Conservation (phyloP, 92 coral and sea anemone genomes). For the Parazoanthus swiftii region DNA sequence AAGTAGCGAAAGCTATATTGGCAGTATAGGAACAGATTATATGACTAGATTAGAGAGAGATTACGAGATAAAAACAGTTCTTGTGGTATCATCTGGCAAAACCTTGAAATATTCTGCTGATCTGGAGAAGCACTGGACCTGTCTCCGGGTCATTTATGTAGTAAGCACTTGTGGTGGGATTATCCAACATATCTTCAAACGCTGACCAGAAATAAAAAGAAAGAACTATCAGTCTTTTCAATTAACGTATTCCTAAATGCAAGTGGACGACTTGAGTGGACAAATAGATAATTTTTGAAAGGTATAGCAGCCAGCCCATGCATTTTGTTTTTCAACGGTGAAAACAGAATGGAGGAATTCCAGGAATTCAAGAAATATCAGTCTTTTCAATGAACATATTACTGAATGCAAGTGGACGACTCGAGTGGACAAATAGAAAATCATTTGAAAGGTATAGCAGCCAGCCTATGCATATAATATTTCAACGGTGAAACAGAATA, state of each 20-base stretch:
- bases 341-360: background rate
- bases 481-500: background rate
- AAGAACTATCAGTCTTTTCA: background rate
- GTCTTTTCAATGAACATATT: background rate
- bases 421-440: background rate
- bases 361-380: background rate
- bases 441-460: no score
- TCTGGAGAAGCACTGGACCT: constrained; percentile 98
- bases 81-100: constrained; percentile 81
- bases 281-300: no score
- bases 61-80: background rate
- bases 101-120: constrained; percentile 95
- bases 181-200: constrained; percentile 97
- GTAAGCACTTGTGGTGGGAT: constrained; percentile 81
- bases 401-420: background rate
- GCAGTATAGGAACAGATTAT: no score
- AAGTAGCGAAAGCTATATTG: no score
- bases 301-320: no score
- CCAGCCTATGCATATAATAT: no score
- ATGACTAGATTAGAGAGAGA: background rate
- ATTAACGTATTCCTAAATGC: background rate
- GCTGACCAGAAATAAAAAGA: constrained; percentile 57
- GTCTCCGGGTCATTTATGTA: constrained; percentile 98
- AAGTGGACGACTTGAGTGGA: background rate
- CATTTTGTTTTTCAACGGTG: no score